Evolutionary conservation across 1,140 invertebrate species (phyloP).

Genomic region (Cyclina sinensis): DNA sequence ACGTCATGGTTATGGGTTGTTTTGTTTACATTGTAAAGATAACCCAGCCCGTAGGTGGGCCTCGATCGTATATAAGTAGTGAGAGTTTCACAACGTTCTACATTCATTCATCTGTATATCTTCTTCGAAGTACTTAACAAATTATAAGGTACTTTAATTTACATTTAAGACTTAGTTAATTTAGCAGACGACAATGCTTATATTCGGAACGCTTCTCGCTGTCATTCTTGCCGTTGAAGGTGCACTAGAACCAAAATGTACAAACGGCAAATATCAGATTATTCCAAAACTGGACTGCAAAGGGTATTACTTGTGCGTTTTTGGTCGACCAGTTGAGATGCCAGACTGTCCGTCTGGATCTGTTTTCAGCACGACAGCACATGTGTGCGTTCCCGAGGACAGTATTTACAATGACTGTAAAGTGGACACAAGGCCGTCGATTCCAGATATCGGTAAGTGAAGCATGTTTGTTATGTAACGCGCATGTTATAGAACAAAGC

Average conservation of each 20-base stretch:
- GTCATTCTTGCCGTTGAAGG: neutral
- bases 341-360: slow-evolving; percentile 48
- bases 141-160: too few relatives aligned
- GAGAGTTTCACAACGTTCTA: neutral
- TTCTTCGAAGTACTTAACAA: too few relatives aligned
- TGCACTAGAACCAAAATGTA: neutral
- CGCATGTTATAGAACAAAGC: too few relatives aligned
- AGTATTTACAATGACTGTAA: slow-evolving; percentile 54
- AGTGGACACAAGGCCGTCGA: neutral
- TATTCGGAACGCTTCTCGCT: neutral
- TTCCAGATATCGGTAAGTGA: slow-evolving; percentile 37
- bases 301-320: slow-evolving; percentile 46
- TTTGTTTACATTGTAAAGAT: slow-evolving; percentile 28
- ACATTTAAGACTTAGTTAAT: too few relatives aligned
- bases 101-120: neutral
- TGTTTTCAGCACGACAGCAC: slow-evolving; percentile 24
- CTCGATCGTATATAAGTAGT: neutral
- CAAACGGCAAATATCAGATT: neutral
- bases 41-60: slow-evolving; percentile 26
- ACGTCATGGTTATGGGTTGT: slow-evolving; percentile 12
- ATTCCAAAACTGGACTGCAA: slow-evolving; percentile 42
- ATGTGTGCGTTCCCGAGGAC: slow-evolving; percentile 46
- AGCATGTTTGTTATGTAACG: too few relatives aligned
- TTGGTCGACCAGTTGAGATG: slow-evolving; percentile 40
- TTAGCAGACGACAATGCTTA: neutral